Percentiles rank a stretch among this genome's conserved stretches.
Evolutionary conservation across 1,140 invertebrate species (phyloP).

Genomic region (Drosophila hydei): DNA sequence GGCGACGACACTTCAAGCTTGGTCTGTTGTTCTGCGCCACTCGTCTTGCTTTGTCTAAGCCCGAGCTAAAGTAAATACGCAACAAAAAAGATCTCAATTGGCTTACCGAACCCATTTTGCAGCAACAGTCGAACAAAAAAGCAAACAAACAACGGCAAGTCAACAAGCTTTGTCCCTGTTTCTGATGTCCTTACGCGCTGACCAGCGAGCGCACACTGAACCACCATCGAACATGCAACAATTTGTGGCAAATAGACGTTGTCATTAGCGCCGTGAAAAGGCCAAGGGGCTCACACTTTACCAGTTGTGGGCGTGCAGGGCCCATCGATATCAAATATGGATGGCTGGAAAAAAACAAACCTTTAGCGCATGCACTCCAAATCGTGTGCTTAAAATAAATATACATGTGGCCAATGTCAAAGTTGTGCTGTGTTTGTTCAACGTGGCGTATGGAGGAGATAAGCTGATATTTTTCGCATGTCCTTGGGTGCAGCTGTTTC

Average conservation of each 20-base stretch:
- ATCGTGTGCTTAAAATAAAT: not conserved
- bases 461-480: slow-evolving; percentile 42
- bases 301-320: slow-evolving; percentile 4
- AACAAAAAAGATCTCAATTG: not conserved
- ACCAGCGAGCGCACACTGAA: slow-evolving; percentile 49
- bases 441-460: slow-evolving; percentile 34
- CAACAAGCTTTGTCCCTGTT: slow-evolving; percentile 10
- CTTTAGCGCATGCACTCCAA: slow-evolving; percentile 10
- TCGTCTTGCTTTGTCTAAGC: slow-evolving; percentile 29
- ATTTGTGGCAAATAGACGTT: slow-evolving; percentile 30
- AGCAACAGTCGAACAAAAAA: not conserved
- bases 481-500: slow-evolving; percentile 62
- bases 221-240: slow-evolving; percentile 58
- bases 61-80: slow-evolving; percentile 8
- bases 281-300: not conserved
- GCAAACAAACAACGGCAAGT: not conserved
- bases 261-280: slow-evolving; percentile 36
- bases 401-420: not conserved
- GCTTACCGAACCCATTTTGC: slow-evolving; percentile 35
- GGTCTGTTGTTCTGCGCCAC: slow-evolving; percentile 6
- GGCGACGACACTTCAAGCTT: slow-evolving; percentile 49
- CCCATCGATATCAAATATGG: slow-evolving; percentile 28
- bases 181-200: slow-evolving; percentile 55
- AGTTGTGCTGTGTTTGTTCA: slow-evolving; percentile 5
- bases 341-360: slow-evolving; percentile 23